These are phyloP conservation scores for Otolemur garnettii DNA, from an alignment of 2,113 vertebrate species.

Conservation along the genomic window DNA sequence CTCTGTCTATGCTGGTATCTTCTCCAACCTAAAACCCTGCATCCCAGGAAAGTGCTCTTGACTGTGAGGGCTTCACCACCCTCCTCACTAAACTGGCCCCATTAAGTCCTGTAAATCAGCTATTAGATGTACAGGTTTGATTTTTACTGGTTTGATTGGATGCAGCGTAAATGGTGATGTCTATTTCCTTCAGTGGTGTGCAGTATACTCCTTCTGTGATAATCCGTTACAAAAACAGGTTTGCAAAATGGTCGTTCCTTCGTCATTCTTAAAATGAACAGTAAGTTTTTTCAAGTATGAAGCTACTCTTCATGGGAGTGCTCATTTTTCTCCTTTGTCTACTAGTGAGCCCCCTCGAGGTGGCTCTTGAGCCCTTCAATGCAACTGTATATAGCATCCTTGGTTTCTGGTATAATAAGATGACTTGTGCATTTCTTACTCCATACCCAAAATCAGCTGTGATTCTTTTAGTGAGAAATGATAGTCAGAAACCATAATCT, in stretches of 20 bases:
- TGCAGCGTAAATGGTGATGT: background rate
- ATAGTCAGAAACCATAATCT: background rate
- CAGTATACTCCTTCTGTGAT: background rate
- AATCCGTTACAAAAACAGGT: background rate
- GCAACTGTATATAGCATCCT: background rate
- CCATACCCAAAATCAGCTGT: background rate
- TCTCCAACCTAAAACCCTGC: no score
- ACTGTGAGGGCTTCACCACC: no score
- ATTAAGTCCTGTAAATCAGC: background rate
- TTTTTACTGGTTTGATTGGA: background rate
- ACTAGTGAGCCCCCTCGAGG: background rate
- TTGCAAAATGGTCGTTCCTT: background rate
- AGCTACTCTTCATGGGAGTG: background rate
- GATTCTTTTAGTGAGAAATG: background rate
- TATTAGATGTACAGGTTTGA: background rate
- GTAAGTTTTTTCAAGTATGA: background rate
- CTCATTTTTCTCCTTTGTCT: background rate
- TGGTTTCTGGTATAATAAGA: background rate
- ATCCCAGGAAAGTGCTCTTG: no score
- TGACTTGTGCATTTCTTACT: background rate
- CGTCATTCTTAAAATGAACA: background rate
- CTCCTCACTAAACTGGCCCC: background rate
- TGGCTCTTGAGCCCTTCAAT: background rate
- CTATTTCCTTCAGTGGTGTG: background rate
- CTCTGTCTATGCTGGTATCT: no score